A percentile compares a stretch with the other conserved stretches of the same genome.
Conservation (phyloP, 2,888 invertebrate species). For the Coelogynopora nodosa region DNA sequence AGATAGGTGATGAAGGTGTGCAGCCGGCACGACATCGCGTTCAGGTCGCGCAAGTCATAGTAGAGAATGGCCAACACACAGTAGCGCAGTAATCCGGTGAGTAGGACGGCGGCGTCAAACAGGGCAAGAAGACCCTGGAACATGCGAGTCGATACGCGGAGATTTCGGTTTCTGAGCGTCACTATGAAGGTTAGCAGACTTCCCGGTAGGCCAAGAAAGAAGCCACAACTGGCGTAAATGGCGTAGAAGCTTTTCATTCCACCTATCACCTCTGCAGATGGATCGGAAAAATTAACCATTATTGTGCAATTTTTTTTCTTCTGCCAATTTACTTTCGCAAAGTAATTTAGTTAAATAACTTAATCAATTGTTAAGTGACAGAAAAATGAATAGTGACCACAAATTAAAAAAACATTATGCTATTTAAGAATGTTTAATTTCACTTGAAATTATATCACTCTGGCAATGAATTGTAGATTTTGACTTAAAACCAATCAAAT, state of each 20-base stretch:
- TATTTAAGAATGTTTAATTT: too few species aligned
- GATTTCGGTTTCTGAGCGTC: neutral
- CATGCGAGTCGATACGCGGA: neutral
- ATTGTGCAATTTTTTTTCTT: too few species aligned
- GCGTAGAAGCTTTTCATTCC: neutral
- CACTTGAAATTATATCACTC: too few species aligned
- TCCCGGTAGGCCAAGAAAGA: neutral
- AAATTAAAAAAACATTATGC: too few species aligned
- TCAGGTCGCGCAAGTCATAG: neutral
- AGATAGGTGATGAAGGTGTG: neutral
- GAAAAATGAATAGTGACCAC: too few species aligned
- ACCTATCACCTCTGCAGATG: too few species aligned
- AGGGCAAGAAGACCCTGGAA: neutral
- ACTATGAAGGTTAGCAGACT: neutral
- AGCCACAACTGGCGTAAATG: neutral
- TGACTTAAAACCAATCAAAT: too few species aligned
- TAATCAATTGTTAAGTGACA: too few species aligned
- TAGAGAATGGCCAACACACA: neutral
- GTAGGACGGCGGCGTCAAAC: neutral
- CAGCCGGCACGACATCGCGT: neutral
- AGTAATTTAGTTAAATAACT: too few species aligned
- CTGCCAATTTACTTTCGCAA: too few species aligned
- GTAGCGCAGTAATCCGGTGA: neutral
- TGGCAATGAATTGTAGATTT: too few species aligned
- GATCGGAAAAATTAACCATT: too few species aligned